phyloP scores from a whole-genome alignment of 2,888 invertebrate genomes.

The Dynastes hyllus region DNA sequence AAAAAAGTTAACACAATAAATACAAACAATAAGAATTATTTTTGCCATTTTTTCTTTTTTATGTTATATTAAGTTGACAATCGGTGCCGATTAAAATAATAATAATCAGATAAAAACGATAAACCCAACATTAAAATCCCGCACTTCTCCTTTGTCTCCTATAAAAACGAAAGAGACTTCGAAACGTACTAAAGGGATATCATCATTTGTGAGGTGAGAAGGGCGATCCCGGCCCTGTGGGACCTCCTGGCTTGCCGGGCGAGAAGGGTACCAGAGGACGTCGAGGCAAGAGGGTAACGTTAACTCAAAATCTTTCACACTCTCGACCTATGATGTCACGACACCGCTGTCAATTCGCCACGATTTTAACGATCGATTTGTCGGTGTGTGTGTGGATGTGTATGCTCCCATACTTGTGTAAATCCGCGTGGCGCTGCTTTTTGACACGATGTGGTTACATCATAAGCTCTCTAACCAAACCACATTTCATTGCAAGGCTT shows the following conservation, averaged over 20 bases:
- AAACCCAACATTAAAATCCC: neutral
- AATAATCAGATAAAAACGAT: too few species aligned
- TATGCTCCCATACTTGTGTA: neutral
- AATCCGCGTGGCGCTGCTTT: neutral
- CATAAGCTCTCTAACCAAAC: constrained; percentile 62
- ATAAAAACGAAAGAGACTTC: constrained; percentile 1
- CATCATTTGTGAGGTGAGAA: constrained; percentile 83
- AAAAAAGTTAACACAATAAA: too few species aligned
- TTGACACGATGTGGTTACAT: constrained; percentile 30
- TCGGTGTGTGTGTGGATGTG: neutral
- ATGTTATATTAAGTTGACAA: too few species aligned
- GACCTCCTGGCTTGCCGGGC: constrained; percentile 85
- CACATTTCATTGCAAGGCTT: constrained; percentile 69
- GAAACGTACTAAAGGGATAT: constrained; percentile 57
- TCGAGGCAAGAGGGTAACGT: constrained; percentile 94
- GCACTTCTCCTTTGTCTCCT: neutral
- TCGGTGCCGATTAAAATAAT: too few species aligned
- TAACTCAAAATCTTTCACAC: constrained; percentile 53
- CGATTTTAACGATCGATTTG: constrained; percentile 43
- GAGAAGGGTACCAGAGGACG: constrained; percentile 94
- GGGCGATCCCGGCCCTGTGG: constrained; percentile 85
- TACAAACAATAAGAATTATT: too few species aligned
- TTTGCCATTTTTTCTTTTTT: too few species aligned
- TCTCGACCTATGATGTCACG: constrained; percentile 35
- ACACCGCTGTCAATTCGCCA: constrained; percentile 40